Percentiles rank a stretch among this genome's conserved stretches.
Evolutionary conservation across 2,113 vertebrate species (phyloP).

Genomic region (Agelaius phoeniceus): DNA sequence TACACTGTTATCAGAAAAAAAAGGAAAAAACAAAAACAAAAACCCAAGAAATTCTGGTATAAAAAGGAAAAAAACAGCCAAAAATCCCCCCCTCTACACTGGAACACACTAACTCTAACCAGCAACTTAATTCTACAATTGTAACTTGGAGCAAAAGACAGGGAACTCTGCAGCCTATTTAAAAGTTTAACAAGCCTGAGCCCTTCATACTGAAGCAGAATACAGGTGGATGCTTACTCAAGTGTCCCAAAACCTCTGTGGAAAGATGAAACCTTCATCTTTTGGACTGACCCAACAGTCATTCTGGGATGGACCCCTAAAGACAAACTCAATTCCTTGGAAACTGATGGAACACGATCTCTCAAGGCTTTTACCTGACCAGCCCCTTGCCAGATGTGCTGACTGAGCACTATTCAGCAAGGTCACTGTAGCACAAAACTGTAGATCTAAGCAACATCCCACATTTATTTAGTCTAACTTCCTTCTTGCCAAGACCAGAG

Average conservation of each 20-base stretch:
- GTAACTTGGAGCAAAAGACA: neutral
- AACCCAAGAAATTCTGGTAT: neutral
- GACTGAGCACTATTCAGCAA: neutral
- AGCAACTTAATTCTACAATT: neutral
- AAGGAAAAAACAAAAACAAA: neutral
- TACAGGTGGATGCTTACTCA: neutral
- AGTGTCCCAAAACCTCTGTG: rapidly evolving
- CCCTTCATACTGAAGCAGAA: neutral
- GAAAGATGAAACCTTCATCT: neutral
- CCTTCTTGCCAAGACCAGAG: neutral
- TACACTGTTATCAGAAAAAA: neutral
- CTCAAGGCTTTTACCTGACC: neutral
- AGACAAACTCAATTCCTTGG: neutral
- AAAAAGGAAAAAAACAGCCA: neutral
- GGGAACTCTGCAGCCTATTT: neutral
- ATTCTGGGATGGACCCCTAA: neutral
- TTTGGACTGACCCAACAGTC: neutral
- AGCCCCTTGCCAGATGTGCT: rapidly evolving
- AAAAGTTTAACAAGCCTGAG: neutral
- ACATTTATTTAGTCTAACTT: neutral
- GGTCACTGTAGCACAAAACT: neutral
- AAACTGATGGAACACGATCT: neutral
- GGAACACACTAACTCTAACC: neutral
- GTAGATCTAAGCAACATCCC: neutral
- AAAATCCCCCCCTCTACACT: neutral